Evolutionary conservation across 1,140 invertebrate genomes (phyloP), one percentile per base, ranked within the genome.

Genomic region (Batillaria attramentaria): DNA sequence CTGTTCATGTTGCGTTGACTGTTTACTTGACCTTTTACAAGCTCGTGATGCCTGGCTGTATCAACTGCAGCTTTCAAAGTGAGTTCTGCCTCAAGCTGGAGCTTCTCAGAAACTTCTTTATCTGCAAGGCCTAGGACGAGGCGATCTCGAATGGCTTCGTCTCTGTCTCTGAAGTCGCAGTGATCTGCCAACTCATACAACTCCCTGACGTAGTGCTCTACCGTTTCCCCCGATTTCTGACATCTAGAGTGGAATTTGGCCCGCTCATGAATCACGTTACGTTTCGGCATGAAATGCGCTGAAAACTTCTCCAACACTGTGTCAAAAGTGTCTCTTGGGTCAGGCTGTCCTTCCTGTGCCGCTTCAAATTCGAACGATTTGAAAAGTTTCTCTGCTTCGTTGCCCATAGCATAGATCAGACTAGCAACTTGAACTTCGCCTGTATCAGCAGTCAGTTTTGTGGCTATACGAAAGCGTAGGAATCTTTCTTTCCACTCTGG

Each of bases 101-200:
- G 37, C 37, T 66, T 66, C 31, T 66, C 28, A 28, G 62, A 66
- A 37, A 46, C 28, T 66, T 66, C 31, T 6, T 28, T 8, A 35
- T 66, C 62, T 16, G 16, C 8, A 16, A 66, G 31, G 8, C 77
- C 77, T 37, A 69, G n/a, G 1, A 78, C 46, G 5, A 78, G 37
- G 70, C 68, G 50, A 37, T 78, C 68, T 60, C 77, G 70, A 20
- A 78, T 72, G 28, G 42, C 20, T 3, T 50, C 43, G 24, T 78
- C 77, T 78, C 72, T 70, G 4, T 77, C 35, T 10, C n/a, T 3
- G 50, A 69, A 78, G 31, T 76, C 16, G 10, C 31, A 28, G 42
- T 76, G 13, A 18, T 66, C 62, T 28, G 62, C n/a, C 62, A 78
- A 46, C 24, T 78, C 35, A 72, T n/a, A 72, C 43, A 72, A 41